Evolutionary conservation across 2,113 vertebrate species (phyloP).

Genomic region (Laticauda colubrina): DNA sequence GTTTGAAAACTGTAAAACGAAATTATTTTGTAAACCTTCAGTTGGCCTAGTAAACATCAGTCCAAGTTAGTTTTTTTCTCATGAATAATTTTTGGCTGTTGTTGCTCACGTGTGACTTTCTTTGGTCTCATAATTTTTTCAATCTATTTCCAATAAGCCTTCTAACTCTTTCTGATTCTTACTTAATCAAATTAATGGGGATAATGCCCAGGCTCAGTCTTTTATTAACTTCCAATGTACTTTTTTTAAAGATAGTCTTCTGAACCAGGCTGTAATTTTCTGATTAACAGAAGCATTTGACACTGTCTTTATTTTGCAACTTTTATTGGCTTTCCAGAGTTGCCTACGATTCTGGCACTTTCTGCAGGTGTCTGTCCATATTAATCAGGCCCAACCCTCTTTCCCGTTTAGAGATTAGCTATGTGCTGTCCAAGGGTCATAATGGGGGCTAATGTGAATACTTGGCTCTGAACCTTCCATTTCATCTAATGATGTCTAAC

Average conservation of each 20-base stretch:
- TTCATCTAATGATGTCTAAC: background rate
- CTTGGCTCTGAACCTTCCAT: background rate
- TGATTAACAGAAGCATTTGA: background rate
- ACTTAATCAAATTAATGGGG: background rate
- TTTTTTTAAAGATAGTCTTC: background rate
- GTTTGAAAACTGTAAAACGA: background rate
- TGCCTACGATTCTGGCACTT: background rate
- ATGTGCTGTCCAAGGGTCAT: background rate
- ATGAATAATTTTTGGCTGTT: background rate
- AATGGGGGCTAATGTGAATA: background rate
- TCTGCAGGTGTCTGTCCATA: background rate
- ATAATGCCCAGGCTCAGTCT: background rate
- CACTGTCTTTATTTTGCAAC: background rate
- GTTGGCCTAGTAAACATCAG: background rate
- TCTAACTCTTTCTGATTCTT: background rate
- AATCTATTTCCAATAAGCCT: background rate
- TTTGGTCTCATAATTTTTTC: background rate
- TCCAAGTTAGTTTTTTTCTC: background rate
- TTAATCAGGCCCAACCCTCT: background rate
- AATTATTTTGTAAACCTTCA: background rate
- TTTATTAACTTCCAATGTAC: background rate
- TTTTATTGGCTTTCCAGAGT: background rate
- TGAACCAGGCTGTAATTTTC: background rate
- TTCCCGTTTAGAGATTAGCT: background rate
- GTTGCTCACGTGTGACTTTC: background rate